Evolutionary conservation across 2,797 vertebrate genomes (phyloP).

Genomic region (Chelidonichthys spinosus): DNA sequence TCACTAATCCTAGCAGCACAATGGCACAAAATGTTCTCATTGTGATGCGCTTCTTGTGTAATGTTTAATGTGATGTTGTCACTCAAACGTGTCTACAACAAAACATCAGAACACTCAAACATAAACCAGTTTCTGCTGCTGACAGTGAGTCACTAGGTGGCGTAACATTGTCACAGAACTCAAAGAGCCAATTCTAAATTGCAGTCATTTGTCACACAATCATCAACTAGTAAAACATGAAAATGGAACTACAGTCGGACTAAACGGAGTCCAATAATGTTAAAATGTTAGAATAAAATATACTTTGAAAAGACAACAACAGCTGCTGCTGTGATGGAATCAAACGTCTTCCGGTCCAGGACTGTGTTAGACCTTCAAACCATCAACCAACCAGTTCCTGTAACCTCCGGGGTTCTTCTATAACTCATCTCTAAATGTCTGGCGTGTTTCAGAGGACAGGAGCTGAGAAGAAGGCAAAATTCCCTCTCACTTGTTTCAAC

Average conservation of each 20-base stretch:
- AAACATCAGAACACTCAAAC: too few relatives aligned
- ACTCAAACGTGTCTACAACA: too few relatives aligned
- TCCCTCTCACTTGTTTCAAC: slow-evolving; percentile 23
- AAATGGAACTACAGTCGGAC: background rate
- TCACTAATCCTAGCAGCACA: background rate
- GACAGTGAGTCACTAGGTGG: too few relatives aligned
- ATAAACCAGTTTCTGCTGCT: too few relatives aligned
- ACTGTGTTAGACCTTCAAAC: too few relatives aligned
- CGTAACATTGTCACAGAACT: too few relatives aligned
- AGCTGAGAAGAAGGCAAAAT: background rate
- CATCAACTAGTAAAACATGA: too few relatives aligned
- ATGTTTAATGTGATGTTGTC: background rate
- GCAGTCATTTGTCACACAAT: too few relatives aligned
- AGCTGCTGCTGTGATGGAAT: background rate
- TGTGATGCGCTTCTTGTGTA: background rate
- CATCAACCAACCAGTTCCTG: too few relatives aligned
- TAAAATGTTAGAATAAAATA: background rate
- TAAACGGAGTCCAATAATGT: background rate
- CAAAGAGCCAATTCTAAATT: too few relatives aligned
- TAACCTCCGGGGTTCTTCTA: background rate
- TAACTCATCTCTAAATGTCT: background rate
- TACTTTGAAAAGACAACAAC: background rate
- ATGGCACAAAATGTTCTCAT: background rate
- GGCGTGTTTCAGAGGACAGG: background rate
- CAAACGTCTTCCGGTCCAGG: background rate